Conservation (phyloP, 2,888 invertebrate species). For the Electrophaes corylata region DNA sequence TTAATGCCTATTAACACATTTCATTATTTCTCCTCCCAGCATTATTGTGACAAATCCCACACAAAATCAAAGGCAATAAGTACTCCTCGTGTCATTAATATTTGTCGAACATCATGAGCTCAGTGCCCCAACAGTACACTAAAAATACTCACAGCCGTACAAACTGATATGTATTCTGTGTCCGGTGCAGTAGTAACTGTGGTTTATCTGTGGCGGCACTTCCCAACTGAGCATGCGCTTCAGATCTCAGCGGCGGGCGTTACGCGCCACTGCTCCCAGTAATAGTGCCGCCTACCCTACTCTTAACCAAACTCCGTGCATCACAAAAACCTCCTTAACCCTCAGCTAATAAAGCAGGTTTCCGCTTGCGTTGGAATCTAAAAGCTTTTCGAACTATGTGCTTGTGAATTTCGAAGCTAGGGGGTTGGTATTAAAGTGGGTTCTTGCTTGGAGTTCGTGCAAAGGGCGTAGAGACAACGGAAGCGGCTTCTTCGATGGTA, state of each 20-base stretch:
- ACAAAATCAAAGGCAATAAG: constrained; percentile 25
- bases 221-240: constrained; percentile 56
- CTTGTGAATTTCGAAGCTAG: constrained; percentile 38
- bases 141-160: constrained; percentile 54
- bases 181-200: constrained; percentile 9
- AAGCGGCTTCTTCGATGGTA: constrained; percentile 59
- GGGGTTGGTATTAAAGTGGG: constrained; percentile 9
- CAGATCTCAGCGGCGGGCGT: constrained; percentile 81
- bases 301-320: constrained; percentile 20
- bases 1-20: constrained; percentile 11
- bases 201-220: constrained; percentile 42
- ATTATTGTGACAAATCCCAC: constrained; percentile 27
- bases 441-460: constrained; percentile 28
- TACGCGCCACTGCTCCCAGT: constrained; percentile 68
- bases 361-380: not conserved
- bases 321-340: constrained; percentile 19
- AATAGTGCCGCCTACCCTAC: constrained; percentile 72
- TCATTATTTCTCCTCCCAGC: constrained; percentile 8
- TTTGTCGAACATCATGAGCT: constrained; percentile 34
- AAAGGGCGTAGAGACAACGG: constrained; percentile 68
- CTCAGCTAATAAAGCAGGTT: constrained; percentile 10
- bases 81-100: constrained; percentile 33
- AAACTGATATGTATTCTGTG: constrained; percentile 24
- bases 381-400: constrained; percentile 17
- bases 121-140: constrained; percentile 39